Base-by-base conservation (phyloP, 2,797 vertebrate genomes). In the Xiphorhynchus erythropygius region DNA sequence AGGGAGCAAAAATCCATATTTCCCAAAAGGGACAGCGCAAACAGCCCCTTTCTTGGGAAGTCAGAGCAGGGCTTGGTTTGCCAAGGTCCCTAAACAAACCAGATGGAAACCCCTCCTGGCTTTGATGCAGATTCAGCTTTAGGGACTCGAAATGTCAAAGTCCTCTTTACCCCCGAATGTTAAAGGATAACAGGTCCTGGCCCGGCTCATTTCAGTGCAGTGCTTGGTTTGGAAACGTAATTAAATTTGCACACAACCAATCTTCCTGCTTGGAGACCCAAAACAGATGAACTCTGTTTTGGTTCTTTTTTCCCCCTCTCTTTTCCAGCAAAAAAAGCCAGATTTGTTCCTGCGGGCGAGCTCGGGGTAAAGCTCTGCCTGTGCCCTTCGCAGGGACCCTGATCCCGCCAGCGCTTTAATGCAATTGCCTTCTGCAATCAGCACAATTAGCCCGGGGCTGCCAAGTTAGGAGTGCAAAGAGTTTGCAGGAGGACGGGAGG, bases 361-460 rank as follows among this genome's bases (percentile, higher is more conserved):
- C 39, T 59, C n/a, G 78, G 87, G 91, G 89, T 44, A 21, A 92
- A 35, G 74, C 8, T 41, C 47, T 82, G 84, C 39, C 8, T 37
- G 42, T 84, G 92, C 39, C 70, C 84, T 93, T 86, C 89, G 21
- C 67, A 4, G 52, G 84, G 83, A 28, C 76, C 76, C 64, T 2
- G 73, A 41, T 65, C 88, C 84, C 19, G 1, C 44, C 10, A 70
- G 56, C 1, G 2, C 64, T 69, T 68, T 93, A 76, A 91, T 89
- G 94, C 88, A 84, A 84, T 69, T 91, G 88, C 90, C 82, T 91
- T 12, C 69, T 94, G 93, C 91, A 70, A 84, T 89, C 92, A 93
- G 93, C 83, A 52, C 19, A 78, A 68, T 87, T 60, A 28, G 47
- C 87, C 55, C 50, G 8, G 9, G 90, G 74, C 49, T 77, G 77